phyloP scores from a whole-genome alignment of 2,113 vertebrate genomes.

The Sceloporus undulatus region DNA sequence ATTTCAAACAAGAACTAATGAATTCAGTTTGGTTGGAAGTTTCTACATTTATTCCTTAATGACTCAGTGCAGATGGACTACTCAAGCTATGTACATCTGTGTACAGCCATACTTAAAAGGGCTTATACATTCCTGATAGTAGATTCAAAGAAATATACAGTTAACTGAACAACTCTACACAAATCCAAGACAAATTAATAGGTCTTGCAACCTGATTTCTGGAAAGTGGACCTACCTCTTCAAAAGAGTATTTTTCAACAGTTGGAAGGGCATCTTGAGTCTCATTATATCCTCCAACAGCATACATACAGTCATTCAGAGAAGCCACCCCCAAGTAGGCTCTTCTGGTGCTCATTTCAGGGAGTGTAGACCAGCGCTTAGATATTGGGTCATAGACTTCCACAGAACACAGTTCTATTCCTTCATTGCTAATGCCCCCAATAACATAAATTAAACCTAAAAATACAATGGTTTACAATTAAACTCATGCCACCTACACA shows the following conservation, averaged over 20 bases:
- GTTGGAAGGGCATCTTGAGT: conserved; percentile 90
- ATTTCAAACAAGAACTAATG: no score
- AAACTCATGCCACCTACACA: not conserved
- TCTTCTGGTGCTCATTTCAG: conserved; percentile 89
- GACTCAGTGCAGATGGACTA: not conserved
- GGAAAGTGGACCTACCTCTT: conserved; percentile 84
- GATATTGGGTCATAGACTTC: conserved; percentile 93
- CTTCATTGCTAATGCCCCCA: conserved; percentile 93
- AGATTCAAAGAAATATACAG: not conserved
- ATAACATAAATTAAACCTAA: conserved; percentile 94
- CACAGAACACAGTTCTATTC: conserved; percentile 90
- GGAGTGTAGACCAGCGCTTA: conserved; percentile 90
- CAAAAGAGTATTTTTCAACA: conserved; percentile 95
- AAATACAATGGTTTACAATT: conserved; percentile 49
- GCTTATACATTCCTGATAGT: not conserved
- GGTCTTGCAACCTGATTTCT: not conserved
- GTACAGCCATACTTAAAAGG: not conserved
- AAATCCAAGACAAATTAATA: not conserved
- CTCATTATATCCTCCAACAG: conserved; percentile 96
- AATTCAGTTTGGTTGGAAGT: not conserved
- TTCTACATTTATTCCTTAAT: not conserved
- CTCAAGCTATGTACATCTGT: not conserved
- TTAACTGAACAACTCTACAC: not conserved
- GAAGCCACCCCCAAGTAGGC: conserved; percentile 93
- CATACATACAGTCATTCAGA: conserved; percentile 93